Conservation (phyloP, 1,140 invertebrate genomes). For the Ridgeia piscesae region DNA sequence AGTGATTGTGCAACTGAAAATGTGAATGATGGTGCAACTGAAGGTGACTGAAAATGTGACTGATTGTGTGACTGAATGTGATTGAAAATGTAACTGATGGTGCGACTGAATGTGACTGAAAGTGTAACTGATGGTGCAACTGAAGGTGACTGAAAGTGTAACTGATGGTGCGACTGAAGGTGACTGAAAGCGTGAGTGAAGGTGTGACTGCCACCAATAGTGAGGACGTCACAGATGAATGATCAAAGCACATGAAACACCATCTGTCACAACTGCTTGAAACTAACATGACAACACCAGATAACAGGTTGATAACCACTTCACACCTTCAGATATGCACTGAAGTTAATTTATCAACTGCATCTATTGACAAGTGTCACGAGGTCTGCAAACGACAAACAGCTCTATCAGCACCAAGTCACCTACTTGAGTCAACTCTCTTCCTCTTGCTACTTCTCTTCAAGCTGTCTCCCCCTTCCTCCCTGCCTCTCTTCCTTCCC, state of each 20-base stretch:
- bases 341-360: no score
- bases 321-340: neutral
- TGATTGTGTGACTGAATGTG: no score
- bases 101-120: no score
- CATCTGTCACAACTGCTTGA: neutral
- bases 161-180: no score
- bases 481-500: neutral
- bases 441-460: neutral
- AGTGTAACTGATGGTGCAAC: no score
- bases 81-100: no score
- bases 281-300: neutral
- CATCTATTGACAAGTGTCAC: neutral
- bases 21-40: no score
- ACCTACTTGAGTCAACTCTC: neutral
- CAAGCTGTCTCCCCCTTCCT: slow-evolving; percentile 6
- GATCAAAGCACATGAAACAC: neutral
- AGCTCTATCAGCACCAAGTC: neutral
- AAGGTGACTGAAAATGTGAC: no score
- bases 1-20: no score
- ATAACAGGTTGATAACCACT: neutral
- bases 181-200: no score
- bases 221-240: neutral
- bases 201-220: neutral
- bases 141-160: no score
- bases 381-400: neutral